Evolutionary conservation across 2,797 vertebrate genomes (phyloP), one percentile per base, ranked within the genome.

Genomic region (Crax fasciolata): DNA sequence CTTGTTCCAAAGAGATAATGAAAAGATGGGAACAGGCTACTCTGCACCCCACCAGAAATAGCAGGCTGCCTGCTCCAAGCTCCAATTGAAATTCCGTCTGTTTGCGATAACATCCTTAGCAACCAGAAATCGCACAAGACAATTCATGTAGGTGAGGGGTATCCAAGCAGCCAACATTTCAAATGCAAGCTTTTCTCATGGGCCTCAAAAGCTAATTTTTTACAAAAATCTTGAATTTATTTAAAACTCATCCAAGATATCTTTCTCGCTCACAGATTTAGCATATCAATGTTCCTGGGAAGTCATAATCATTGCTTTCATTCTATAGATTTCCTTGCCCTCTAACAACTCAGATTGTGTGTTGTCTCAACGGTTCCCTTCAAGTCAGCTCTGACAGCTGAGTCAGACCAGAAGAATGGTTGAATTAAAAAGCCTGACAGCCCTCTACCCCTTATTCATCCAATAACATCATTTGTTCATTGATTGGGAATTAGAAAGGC

Each of bases 251-350:
- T 91, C 83, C 71, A 65, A 86, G 61, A 67, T 67, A 86, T 90
- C 57, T 86, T 88, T 82, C 85, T 93, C 7, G 0, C 61, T 67
- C 63, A 54, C 71, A 81, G 38, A 94, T 84, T 95, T 95, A 96
- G 94, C 93, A 95, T 93, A 90, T 95, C 95, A 91, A 90, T 95
- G 91, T 90, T 94, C 74, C 75, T 93, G 62, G 85, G 67, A 93
- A 94, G 28, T 90, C 85, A 91, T 96, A 95, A 96, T 95, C 89
- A 96, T 90, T 95, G 94, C 85, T 96, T 96, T 96, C 96, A 51
- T 95, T 95, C 95, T 95, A 93, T 96, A 94, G 87, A 94, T 97
- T 97, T 96, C 76, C 87, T 90, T 96, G 95, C 95, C 94, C 92
- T 94, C 94, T 92, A 94, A 93, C 91, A 85, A 85, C 85, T 90